phyloP scores from a whole-genome alignment of 2,797 vertebrate genomes.

The Pogonophryne albipinna region DNA sequence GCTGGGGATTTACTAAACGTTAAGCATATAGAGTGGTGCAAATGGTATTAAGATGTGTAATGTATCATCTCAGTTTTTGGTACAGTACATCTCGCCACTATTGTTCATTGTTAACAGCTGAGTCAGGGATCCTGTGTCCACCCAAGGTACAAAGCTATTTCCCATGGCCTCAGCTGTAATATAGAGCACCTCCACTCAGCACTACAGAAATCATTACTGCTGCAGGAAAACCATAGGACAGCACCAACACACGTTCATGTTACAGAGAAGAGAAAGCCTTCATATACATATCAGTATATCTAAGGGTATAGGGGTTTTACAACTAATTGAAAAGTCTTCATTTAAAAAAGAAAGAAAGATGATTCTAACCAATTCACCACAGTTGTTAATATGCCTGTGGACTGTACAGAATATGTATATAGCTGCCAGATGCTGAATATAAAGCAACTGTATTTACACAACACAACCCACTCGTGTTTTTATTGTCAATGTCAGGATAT shows the following conservation, averaged over 20 bases:
- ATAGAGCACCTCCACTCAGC: constrained; percentile 65
- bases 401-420: no score
- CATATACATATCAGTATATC: no score
- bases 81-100: constrained; percentile 42
- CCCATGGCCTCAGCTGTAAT: constrained; percentile 69
- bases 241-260: constrained; percentile 10
- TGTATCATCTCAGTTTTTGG: constrained; percentile 14
- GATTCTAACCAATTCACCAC: no score
- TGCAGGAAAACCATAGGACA: constrained; percentile 25
- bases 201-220: constrained; percentile 71
- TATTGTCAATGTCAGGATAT: no score
- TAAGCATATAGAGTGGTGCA: constrained; percentile 1
- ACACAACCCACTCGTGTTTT: no score
- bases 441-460: no score
- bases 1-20: not conserved
- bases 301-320: no score
- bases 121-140: constrained; percentile 56
- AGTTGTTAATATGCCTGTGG: no score
- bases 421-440: no score
- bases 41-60: constrained; percentile 17
- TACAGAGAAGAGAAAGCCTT: constrained; percentile 1
- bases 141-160: constrained; percentile 55
- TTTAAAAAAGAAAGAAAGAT: no score
- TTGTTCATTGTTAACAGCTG: constrained; percentile 58
- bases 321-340: no score